A percentile compares a stretch with the other conserved stretches of the same genome.
Conservation (phyloP, 2,113 vertebrate species). For the Bos taurus region DNA sequence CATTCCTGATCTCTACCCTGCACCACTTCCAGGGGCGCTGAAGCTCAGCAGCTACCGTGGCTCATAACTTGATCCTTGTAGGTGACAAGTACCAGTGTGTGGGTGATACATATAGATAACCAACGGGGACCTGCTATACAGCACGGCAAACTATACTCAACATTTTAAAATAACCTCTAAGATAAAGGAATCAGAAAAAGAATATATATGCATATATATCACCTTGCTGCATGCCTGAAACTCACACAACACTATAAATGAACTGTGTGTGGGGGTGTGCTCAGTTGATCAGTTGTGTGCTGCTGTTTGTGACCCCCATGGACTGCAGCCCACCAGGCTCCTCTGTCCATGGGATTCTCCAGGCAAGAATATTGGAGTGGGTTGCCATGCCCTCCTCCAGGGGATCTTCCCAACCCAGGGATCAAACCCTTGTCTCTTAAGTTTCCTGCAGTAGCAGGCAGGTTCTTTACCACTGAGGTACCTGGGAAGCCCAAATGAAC, state of each 20-base stretch:
- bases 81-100: neutral
- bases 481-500: neutral
- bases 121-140: neutral
- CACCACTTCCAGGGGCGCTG: neutral
- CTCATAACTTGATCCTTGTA: neutral
- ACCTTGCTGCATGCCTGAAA: too few species aligned
- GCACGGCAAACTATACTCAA: neutral
- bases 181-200: neutral
- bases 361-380: neutral
- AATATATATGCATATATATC: accelerated
- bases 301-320: accelerated
- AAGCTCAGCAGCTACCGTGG: neutral
- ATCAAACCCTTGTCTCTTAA: neutral
- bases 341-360: neutral
- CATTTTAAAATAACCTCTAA: neutral
- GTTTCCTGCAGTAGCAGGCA: neutral
- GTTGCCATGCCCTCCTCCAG: neutral
- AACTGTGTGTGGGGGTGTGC: neutral
- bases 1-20: neutral
- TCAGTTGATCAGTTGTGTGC: accelerated
- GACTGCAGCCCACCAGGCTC: neutral
- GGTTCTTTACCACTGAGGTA: neutral
- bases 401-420: neutral
- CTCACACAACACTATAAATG: accelerated
- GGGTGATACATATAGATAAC: neutral